Evolutionary conservation across 1,140 invertebrate species (phyloP).

Genomic region (Nautilus pompilius): DNA sequence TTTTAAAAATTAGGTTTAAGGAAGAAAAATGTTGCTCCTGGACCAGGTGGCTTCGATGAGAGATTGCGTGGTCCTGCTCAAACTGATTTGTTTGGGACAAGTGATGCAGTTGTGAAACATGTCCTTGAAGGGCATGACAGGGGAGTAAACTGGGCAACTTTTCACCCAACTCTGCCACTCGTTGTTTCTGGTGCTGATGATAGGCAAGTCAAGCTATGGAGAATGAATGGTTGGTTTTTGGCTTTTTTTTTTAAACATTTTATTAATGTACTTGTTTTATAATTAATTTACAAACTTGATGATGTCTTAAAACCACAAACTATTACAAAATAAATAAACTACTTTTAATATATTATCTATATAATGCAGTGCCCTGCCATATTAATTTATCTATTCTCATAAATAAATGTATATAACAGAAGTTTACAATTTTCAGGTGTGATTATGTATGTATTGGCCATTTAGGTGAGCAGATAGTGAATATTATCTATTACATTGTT

Average conservation of each 20-base stretch:
- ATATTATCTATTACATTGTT: too few relatives aligned
- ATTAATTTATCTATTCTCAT: too few relatives aligned
- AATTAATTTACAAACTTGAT: neutral
- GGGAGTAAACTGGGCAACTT: conserved; percentile 97
- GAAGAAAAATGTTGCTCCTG: conserved; percentile 97
- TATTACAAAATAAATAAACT: too few relatives aligned
- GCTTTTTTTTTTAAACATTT: neutral
- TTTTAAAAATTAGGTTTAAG: conserved; percentile 73
- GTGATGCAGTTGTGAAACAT: conserved; percentile 97
- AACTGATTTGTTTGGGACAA: conserved; percentile 95
- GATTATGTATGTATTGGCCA: too few relatives aligned
- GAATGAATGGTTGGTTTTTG: conserved; percentile 86
- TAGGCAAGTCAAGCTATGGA: conserved; percentile 95
- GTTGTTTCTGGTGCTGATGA: conserved; percentile 98
- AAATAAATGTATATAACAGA: too few relatives aligned
- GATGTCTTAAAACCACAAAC: too few relatives aligned
- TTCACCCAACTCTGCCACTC: conserved; percentile 91
- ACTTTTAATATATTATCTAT: too few relatives aligned
- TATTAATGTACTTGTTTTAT: neutral
- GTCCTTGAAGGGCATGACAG: conserved; percentile 81
- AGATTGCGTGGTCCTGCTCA: conserved; percentile 78
- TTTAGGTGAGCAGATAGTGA: too few relatives aligned
- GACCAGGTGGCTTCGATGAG: conserved; percentile 84
- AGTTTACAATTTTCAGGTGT: too few relatives aligned
- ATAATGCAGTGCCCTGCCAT: too few relatives aligned